Conservation (phyloP, 2,888 invertebrate genomes). For the Leistus spinibarbis region DNA sequence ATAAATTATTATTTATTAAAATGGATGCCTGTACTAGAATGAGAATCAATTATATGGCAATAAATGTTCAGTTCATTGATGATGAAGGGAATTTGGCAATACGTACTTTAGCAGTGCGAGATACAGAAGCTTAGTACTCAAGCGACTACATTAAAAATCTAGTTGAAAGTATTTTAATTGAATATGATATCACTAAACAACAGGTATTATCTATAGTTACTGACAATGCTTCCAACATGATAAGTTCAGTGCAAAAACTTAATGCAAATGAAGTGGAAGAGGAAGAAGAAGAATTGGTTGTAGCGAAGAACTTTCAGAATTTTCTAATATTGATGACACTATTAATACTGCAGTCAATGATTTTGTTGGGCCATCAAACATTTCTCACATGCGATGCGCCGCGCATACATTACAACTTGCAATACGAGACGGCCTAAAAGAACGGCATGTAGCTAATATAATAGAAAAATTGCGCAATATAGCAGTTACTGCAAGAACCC, state of each 20-base stretch:
- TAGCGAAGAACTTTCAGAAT: constrained; percentile 1
- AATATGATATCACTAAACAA: constrained; percentile 1
- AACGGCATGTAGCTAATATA: background rate
- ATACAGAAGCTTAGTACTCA: background rate
- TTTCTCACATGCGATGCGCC: background rate
- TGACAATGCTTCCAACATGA: constrained; percentile 4
- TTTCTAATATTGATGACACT: background rate
- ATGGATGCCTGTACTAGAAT: background rate
- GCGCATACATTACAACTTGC: background rate
- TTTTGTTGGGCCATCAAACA: background rate
- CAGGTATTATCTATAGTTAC: constrained; percentile 2
- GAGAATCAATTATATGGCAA: constrained; percentile 3
- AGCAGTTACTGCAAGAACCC: constrained; percentile 7
- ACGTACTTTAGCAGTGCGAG: constrained; percentile 6
- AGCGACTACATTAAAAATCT: background rate
- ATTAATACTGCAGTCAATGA: constrained; percentile 3
- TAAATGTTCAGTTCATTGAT: constrained; percentile 6
- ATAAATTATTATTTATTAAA: background rate
- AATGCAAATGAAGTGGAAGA: background rate
- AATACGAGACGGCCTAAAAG: background rate
- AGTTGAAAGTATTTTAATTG: background rate
- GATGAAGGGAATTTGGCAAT: constrained; percentile 1
- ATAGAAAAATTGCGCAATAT: background rate
- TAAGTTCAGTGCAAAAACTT: background rate
- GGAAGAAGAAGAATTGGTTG: no score